Evolutionary conservation across 2,113 vertebrate genomes (phyloP).

Genomic region (Tachysurus fulvidraco): DNA sequence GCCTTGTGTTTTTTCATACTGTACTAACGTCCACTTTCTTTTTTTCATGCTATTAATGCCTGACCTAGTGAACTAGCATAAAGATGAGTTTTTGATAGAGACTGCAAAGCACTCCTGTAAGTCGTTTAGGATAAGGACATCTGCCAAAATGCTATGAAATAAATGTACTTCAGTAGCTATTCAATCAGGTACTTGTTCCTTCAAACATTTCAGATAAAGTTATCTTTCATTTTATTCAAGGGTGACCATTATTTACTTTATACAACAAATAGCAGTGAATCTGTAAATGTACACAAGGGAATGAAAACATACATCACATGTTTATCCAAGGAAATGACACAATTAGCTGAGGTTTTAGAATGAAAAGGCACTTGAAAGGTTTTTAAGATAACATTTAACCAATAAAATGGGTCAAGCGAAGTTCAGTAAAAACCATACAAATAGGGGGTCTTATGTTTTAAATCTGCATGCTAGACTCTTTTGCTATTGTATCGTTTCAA

Average conservation of each 20-base stretch:
- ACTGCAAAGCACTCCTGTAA: background rate
- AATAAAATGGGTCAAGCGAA: background rate
- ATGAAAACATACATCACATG: background rate
- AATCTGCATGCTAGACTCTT: background rate
- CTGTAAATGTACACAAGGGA: background rate
- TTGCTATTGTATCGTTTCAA: background rate
- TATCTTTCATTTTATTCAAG: background rate
- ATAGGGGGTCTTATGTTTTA: background rate
- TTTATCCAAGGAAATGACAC: background rate
- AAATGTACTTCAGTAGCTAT: background rate
- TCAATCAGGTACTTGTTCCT: background rate
- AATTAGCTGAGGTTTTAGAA: background rate
- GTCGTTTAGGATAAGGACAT: background rate
- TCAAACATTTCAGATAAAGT: background rate
- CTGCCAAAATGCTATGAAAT: background rate
- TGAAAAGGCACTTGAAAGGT: background rate
- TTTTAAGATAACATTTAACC: background rate
- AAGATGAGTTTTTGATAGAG: background rate
- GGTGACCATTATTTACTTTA: background rate
- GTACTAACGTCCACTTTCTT: background rate
- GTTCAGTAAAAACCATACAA: conserved; percentile 9
- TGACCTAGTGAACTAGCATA: background rate
- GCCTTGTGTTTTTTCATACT: background rate
- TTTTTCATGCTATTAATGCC: background rate
- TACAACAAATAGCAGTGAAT: background rate